Evolutionary conservation across 2,797 vertebrate species (phyloP), one percentile per base, ranked within the genome.

Genomic region (Phaenicophaeus curvirostris): DNA sequence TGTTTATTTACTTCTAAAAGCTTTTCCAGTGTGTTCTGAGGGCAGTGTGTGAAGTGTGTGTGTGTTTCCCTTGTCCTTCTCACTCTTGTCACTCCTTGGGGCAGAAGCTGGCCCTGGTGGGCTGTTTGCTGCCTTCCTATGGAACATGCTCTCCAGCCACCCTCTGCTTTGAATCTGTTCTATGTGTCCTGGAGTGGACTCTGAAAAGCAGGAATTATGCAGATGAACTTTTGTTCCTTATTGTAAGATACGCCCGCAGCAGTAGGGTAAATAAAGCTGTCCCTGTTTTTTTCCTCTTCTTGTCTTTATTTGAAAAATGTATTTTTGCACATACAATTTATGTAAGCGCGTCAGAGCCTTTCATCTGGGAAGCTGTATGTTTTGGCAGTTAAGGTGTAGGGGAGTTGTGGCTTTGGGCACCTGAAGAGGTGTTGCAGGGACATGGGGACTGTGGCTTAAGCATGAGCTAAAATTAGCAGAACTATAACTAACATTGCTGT

Each of bases 391-490:
- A 82, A 53, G 55, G 17, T 74, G 1, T 8, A 39, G 88, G 55
- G 44, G 66, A 33, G 55, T 87, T 90, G 91, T 88, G 80, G 89
- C 69, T 88, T 83, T 86, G 92, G 92, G 82, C 92, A 88, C 85
- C 92, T 95, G 87, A 73, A 58, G 42, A 84, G 44, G 54, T 37
- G 0, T 57, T 61, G 82, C 85, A 94, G 76, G 54, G 79, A 66
- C 65, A 88, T 69, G 55, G 59, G 66, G 62, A 7, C 84, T 67
- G 74, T 65, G 88, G 86, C 72, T 92, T 74, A 89, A 90, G 85
- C 41, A 15, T 4, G 33, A 71, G 66, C 92, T 96, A 92, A 95
- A 87, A 92, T 95, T 81, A 95, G 85, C 91, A 91, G 89, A 84
- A 78, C 58, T 71, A 33, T 77, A 93, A 84, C 91, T 89, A 76